Base-by-base conservation (phyloP, 2,797 vertebrate species). In the Hydrocynus forskahlii region DNA sequence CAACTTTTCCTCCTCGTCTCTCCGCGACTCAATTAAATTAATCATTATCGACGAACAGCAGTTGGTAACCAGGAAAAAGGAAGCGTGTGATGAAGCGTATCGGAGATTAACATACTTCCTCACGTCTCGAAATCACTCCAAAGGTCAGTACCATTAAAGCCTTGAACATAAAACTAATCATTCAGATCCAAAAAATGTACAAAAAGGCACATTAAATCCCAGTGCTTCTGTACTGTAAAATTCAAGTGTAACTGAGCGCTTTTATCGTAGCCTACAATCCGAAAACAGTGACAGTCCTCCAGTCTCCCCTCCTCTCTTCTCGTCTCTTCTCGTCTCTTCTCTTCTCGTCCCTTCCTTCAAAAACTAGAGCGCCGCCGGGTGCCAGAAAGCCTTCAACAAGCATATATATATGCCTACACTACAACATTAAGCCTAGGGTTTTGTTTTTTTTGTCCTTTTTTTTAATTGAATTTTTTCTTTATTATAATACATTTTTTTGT, bases 201-300 rank as follows among this genome's bases (percentile, higher is more conserved):
- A 99, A 98, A 99, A 99, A 99, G 98, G 97, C 98, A 99, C 98
- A 95, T 97, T 98, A 98, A 97, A 98, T 97, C 97, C 97, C 97
- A 98, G 97, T 99, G 97, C 98, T 99, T 97, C 98, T 99, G 97
- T 99, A 98, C 97, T 98, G 97, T 97, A 97, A 97, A 97, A 97
- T 99, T 98, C 97, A 98, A 99, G 97, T 98, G 96, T 98, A 97
- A 97, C 96, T 96, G 98, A 98, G 97, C 96, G 90, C 89, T 29
- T 88, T 90, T 88, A 89, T 74, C 40, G 62, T 74, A 78, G 23
- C 64, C 69, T 78, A 93, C 95, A 45, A 96, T 94, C 95, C 93
- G 93, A 94, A 95, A 73, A 95, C 95, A 94, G 96, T 92, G 95
- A 96, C 94, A 94, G 95, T 95, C 95, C 94, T 95, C 95, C 94